Conservation (phyloP, 1,140 invertebrate species). For the Euura saliciscinereae region DNA sequence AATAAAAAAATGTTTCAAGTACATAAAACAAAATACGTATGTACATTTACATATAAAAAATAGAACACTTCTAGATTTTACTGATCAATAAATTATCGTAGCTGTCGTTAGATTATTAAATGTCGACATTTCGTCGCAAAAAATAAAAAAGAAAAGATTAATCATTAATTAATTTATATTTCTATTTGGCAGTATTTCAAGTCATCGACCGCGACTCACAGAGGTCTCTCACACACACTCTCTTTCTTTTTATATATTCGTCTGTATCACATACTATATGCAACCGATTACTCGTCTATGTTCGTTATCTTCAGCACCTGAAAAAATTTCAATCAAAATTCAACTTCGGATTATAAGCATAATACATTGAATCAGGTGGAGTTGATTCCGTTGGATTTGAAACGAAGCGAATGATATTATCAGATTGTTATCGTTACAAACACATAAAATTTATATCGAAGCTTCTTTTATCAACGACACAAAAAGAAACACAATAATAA, state of each 20-base stretch:
- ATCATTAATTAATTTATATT: not conserved
- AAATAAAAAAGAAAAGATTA: not conserved
- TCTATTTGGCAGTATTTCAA: conserved; percentile 6
- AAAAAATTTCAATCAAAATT: conserved; percentile 21
- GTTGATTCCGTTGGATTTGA: not conserved
- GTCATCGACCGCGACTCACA: not conserved
- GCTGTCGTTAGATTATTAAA: too few relatives aligned
- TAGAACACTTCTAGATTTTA: too few relatives aligned
- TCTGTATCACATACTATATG: conserved; percentile 26
- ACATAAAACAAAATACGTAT: too few relatives aligned
- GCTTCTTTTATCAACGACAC: too few relatives aligned
- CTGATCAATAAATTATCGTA: too few relatives aligned
- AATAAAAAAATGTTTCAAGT: too few relatives aligned
- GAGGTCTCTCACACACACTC: not conserved
- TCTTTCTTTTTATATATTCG: not conserved
- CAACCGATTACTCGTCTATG: conserved; percentile 41
- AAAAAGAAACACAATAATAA: too few relatives aligned
- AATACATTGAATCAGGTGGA: not conserved
- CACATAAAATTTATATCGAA: too few relatives aligned
- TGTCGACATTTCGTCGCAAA: not conserved
- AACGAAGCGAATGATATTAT: not conserved
- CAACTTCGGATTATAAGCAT: not conserved
- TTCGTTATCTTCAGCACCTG: conserved; percentile 35
- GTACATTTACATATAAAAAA: too few relatives aligned
- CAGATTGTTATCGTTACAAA: too few relatives aligned